phyloP scores from a whole-genome alignment of 2,888 invertebrate genomes.

The Cephus runcator region DNA sequence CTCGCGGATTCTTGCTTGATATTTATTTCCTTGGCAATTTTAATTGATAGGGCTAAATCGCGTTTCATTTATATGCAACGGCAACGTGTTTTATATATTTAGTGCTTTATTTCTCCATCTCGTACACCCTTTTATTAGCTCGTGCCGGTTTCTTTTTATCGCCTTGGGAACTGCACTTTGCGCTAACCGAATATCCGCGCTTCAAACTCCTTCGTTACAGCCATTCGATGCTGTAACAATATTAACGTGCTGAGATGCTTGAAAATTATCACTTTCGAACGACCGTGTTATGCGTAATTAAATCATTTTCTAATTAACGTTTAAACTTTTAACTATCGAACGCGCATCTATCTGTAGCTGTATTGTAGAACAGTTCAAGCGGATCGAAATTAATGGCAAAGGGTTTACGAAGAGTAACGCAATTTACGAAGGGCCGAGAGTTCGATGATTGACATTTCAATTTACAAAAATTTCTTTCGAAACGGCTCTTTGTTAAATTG shows the following conservation, averaged over 20 bases:
- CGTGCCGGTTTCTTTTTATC: background rate
- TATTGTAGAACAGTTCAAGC: background rate
- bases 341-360: background rate
- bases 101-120: background rate
- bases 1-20: background rate
- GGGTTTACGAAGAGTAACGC: background rate
- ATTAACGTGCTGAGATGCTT: background rate
- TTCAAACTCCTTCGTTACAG: background rate
- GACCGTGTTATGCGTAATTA: background rate
- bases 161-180: background rate
- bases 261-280: background rate
- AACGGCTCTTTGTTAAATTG: background rate
- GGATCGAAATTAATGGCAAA: background rate
- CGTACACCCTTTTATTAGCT: background rate
- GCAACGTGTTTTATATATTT: background rate
- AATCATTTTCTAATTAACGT: background rate
- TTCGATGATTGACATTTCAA: no score
- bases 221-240: background rate
- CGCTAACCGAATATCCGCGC: background rate
- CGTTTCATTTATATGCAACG: constrained; percentile 28
- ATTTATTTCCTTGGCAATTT: constrained; percentile 26
- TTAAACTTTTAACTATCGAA: no score
- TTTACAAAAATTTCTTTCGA: background rate
- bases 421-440: no score
- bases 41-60: constrained; percentile 39